Conservation (phyloP, 2,797 vertebrate genomes). For the Argya squamiceps region DNA sequence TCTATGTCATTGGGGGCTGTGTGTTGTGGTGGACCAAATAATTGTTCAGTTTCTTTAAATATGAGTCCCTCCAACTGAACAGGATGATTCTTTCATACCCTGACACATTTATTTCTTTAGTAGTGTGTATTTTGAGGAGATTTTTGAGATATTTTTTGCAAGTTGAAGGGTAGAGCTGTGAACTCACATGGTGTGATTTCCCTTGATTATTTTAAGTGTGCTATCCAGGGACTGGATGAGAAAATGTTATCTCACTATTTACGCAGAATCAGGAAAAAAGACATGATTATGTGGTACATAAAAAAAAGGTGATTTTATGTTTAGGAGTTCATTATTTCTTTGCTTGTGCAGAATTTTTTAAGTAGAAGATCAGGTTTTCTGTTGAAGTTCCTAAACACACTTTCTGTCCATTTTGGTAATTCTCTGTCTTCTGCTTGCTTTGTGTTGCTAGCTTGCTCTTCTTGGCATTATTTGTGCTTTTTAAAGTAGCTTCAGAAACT, state of each 20-base stretch:
- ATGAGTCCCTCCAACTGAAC: neutral
- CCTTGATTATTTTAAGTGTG: neutral
- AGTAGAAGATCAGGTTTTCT: neutral
- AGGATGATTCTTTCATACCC: neutral
- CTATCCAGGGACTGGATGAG: neutral
- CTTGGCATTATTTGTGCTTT: neutral
- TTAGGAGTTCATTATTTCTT: neutral
- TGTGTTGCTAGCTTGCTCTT: neutral
- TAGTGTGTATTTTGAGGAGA: neutral
- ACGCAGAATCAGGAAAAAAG: neutral
- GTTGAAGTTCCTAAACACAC: accelerated
- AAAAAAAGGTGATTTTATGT: neutral
- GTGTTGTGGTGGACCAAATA: neutral
- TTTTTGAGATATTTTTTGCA: neutral
- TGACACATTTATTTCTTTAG: neutral
- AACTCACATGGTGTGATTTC: neutral
- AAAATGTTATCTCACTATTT: neutral
- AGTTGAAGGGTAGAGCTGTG: neutral
- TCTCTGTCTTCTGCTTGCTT: neutral
- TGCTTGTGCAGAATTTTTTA: neutral
- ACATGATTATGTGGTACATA: neutral
- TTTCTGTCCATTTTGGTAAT: neutral
- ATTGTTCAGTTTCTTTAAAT: neutral
- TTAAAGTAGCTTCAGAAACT: neutral
- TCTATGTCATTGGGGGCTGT: neutral